Base-by-base conservation (phyloP, 2,113 vertebrate genomes). In the Chroicocephalus ridibundus region DNA sequence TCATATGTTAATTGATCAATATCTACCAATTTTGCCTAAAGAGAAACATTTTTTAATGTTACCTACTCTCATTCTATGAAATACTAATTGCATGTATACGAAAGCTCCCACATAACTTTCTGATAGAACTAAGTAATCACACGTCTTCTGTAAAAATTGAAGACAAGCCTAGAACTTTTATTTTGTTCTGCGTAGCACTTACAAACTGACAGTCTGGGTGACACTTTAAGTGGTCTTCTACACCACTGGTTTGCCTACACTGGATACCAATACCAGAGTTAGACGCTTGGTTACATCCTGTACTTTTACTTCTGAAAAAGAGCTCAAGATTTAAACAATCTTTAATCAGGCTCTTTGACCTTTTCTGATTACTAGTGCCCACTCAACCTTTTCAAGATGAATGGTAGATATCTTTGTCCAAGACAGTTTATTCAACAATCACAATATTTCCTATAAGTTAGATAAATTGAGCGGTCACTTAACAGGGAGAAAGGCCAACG, bases 381-480 rank as follows among this genome's bases (percentile, higher is more conserved):
- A 76, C 78, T 96, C 96, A 98, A 86, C 94, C 97, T 94, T 96
- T 96, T 93, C 86, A 98, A 97, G 97, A 98, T 97, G 77, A 97
- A 98, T 97, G 76, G 92, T 51, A 52, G 90, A 69, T 97, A 98
- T 96, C 95, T 98, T 96, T 94, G 88, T 78, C 51, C 92, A 86
- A 83, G 97, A 98, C 97, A 97, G 90, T 96, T 97, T 96, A 98
- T 97, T 97, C 96, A 98, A 89, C 97, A 97, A 97, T 98, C 97
- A 97, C 96, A 89, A 66, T 95, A 97, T 95, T 98, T 97, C 84
- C 95, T 87, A 24, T 98, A 98, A 98, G 96, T 97, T 98, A 97
- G 98, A 98, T 98, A 98, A 98, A 98, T 98, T 97, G 97, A 95
- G 86, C 3, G 93, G 97, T 98, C 98, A 97, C 94, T 97, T 98